Evolutionary conservation across 2,113 vertebrate species (phyloP).

Genomic region (Pycnonotus jocosus): DNA sequence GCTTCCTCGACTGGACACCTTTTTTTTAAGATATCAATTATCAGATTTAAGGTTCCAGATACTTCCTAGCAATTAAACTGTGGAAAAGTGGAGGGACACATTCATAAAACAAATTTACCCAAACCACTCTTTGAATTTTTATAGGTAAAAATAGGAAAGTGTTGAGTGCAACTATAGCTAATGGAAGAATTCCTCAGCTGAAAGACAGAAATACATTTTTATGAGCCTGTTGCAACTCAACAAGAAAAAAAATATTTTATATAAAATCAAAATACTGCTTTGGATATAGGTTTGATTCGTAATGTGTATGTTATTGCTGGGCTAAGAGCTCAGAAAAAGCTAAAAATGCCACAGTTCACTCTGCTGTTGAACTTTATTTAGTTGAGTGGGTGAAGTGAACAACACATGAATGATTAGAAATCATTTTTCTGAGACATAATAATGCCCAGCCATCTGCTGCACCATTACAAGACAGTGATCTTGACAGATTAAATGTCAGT

Average conservation of each 20-base stretch:
- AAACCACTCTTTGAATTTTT: not conserved
- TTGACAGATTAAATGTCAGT: not conserved
- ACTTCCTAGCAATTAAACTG: not conserved
- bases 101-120: not conserved
- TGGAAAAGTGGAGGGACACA: not conserved
- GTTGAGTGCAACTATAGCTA: not conserved
- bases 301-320: not conserved
- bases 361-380: slow-evolving; percentile 19
- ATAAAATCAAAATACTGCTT: not conserved
- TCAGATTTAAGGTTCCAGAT: not conserved
- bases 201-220: not conserved
- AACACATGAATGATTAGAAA: not conserved
- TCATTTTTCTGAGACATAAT: not conserved
- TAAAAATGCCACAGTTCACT: not conserved
- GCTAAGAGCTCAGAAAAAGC: not conserved
- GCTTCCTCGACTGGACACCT: not conserved
- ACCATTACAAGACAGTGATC: not conserved
- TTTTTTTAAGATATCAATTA: not conserved
- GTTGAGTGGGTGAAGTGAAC: slow-evolving; percentile 12
- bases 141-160: not conserved
- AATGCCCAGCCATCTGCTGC: slow-evolving; percentile 13
- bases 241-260: not conserved
- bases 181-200: not conserved
- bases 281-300: not conserved
- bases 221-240: not conserved